Base-by-base conservation (phyloP, 2,888 invertebrate genomes). In the Scaptomyza tumidula region DNA sequence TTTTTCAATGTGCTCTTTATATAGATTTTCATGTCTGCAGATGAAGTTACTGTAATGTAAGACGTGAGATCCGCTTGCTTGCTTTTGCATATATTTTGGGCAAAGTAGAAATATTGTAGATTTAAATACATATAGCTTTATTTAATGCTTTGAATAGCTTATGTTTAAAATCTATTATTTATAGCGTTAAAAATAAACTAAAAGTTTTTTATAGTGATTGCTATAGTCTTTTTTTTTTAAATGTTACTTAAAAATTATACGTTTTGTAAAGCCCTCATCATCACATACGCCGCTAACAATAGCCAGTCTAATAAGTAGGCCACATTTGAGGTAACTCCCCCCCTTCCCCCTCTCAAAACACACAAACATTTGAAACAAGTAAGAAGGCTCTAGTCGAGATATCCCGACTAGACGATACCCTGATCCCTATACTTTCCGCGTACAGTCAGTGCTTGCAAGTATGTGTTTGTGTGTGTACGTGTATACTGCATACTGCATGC, bases 11-110 rank as follows among this genome's bases (percentile, higher is more conserved):
- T 53, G 29, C 54, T 63, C 44, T 69, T 88, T 78, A 88, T 82
- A 78, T 63, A 76, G 80, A 71, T 70, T 70, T 70, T 63, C 73
- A 43, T 53, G 49, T 49, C 63, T 41, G 29, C 16, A 53, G 57
- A 56, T 56, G 16, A 66, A 45, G 49, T 61, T 63, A 61, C 53
- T 61, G 78, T 61, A 78, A 73, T 44, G 14, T 33, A 55, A 78
- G 52, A 55, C 59, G 24, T 43, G 35, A 64, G 63, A 78, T 84
- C 71, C 81, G 78, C 58, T 70, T 55, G 78, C 58, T 70, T 55
- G 43, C 52, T 41, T 31, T 43, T 44, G 6, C 1, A 11, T 27
- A 2, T 27, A 1, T 29, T 50, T 39, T 33, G 11, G 3, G 11
- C n/a, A 31, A 52, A 14, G 27, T 24, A 13, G 0, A 3, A 35